Evolutionary conservation across 1,140 invertebrate species (phyloP), one percentile per base, ranked within the genome.

Genomic region (Lepidurus apus): DNA sequence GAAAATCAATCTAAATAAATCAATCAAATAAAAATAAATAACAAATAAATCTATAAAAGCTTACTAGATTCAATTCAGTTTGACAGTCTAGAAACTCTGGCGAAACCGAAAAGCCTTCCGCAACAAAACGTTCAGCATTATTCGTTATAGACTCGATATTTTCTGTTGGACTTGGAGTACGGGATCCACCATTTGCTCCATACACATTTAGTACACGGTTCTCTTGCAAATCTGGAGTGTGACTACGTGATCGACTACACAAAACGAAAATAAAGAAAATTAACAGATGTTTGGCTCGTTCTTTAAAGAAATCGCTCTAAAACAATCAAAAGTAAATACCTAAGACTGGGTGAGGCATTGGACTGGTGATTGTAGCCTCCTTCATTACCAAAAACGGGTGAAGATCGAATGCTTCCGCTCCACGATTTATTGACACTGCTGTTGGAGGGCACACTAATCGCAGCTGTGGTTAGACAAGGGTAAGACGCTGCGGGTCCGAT

Each of bases 211-310:
- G 21, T 21, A 65, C 53, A 13, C 8, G 9, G 21, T 65, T 13
- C 17, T 21, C 53, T 4, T 65, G 10, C 53, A 65, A 65, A 65
- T 65, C 53, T 65, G 53, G 53, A 17, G 53, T 65, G 53, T 65
- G 53, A 65, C 53, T 65, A n/a, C 53, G 53, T 13, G n/a, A 65
- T 65, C 53, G 53, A 65, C 53, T 65, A 65, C 53, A n/a, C 17
- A 21, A 65, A 1, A 65, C 21, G 13, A 9, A 21, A 65, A 65
- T n/a, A 65, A 65, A n/a, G 4, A 21, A 1, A 21, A n/a, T 13
- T 65, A 47, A n/a, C 7, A 65, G 53, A 4, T 13, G 7, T 9
- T 65, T 17, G 17, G 53, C 53, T 65, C 8, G 34, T 34, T 34
- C 34, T 34, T 34, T 34, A 34, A 34, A 34, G 34, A 34, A 34